Percentiles rank a stretch among this genome's conserved stretches.
phyloP scores from a whole-genome alignment of 2,888 invertebrate genomes.

The Lamellibrachia satsuma region DNA sequence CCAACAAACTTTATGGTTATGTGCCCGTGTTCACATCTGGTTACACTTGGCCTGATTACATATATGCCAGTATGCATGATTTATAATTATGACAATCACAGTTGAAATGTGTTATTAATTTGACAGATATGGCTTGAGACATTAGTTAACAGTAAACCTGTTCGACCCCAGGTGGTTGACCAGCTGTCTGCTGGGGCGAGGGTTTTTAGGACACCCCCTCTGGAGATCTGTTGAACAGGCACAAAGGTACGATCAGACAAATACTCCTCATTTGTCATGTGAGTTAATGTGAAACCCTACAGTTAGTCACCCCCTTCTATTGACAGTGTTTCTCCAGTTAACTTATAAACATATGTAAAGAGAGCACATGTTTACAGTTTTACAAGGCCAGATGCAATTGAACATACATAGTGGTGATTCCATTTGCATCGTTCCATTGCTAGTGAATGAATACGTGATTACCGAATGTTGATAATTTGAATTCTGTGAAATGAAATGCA shows the following conservation, averaged over 20 bases:
- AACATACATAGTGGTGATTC: neutral
- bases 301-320: neutral
- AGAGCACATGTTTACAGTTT: neutral
- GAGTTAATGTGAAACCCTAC: neutral
- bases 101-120: neutral
- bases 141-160: neutral
- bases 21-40: neutral
- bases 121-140: neutral
- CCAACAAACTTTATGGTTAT: neutral
- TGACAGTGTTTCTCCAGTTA: neutral
- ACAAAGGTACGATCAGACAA: neutral
- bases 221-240: neutral
- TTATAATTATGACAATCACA: neutral
- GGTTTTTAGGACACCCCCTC: neutral
- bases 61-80: neutral
- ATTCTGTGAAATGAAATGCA: no score
- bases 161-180: neutral
- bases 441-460: no score
- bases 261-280: neutral
- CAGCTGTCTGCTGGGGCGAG: no score
- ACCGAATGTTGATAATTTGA: no score
- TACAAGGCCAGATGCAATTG: neutral
- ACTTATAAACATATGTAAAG: neutral
- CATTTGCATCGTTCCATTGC: no score
- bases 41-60: neutral